A percentile compares a stretch with the other conserved stretches of the same genome.
phyloP scores from a whole-genome alignment of 2,113 vertebrate genomes.

The Gobio gobio region DNA sequence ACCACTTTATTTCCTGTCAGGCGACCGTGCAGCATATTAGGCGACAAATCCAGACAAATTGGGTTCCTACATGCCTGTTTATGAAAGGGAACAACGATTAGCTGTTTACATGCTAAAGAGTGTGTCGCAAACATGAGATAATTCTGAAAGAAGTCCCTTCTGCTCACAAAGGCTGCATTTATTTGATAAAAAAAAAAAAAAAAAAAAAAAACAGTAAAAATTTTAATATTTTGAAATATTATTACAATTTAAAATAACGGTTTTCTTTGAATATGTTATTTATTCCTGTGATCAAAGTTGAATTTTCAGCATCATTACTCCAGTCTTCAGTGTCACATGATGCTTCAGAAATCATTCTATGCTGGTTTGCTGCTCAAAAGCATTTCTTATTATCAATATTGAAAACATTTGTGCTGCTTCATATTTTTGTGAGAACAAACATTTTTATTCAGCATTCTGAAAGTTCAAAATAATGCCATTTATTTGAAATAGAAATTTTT shows the following conservation, averaged over 20 bases:
- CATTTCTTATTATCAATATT: too few relatives aligned
- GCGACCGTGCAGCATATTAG: slow-evolving; percentile 90
- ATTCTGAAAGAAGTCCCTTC: too few relatives aligned
- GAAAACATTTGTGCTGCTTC: too few relatives aligned
- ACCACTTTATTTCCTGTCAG: slow-evolving; percentile 98
- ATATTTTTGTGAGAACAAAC: too few relatives aligned
- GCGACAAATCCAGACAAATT: slow-evolving; percentile 94
- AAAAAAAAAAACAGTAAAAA: too few relatives aligned
- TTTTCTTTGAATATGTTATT: too few relatives aligned
- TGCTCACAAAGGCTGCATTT: too few relatives aligned
- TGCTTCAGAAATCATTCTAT: neutral
- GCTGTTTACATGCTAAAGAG: neutral
- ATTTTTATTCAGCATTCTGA: neutral
- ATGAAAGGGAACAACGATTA: slow-evolving; percentile 38
- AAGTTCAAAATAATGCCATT: neutral
- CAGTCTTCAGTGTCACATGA: neutral
- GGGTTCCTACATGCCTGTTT: slow-evolving; percentile 90
- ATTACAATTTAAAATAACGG: too few relatives aligned
- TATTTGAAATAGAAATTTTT: too few relatives aligned
- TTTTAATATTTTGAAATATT: too few relatives aligned
- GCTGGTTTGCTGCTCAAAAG: neutral
- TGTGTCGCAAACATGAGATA: neutral
- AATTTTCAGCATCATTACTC: neutral
- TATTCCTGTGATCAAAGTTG: neutral
- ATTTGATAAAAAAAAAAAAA: too few relatives aligned